Base-by-base conservation (phyloP, 1,140 invertebrate genomes). In the Rhopalosiphum maidis region DNA sequence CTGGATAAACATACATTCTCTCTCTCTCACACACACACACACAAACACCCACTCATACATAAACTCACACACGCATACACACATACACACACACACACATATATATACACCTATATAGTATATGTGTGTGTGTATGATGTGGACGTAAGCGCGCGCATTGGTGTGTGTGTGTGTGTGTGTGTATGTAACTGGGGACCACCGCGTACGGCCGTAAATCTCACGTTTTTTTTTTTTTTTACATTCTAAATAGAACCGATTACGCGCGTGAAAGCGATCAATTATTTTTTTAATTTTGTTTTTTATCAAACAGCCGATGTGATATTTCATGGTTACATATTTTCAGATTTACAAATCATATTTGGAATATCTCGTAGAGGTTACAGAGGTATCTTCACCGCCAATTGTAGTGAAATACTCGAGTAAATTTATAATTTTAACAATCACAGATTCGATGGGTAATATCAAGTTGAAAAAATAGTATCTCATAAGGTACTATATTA, bases 211-310 rank as follows among this genome's bases (percentile, higher is more conserved):
- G 43, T 87, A 87, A 48, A 87, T 87, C 86, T 51, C 86, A 46
- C 46, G 86, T 35, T 48, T 46, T n/a, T 43, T 87, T 87, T 48
- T 46, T 51, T 51, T 7, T 46, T 46, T 18, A 18, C 21, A 51
- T 51, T 87, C 46, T 87, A n/a, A n/a, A 48, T 46, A 46, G 43
- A 7, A 41, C 43, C 30, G 43, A 48, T 87, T n/a, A n/a, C 43
- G 43, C 86, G 35, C 86, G 46, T 87, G 86, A n/a, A 48, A 87
- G 48, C 86, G 43, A 87, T 87, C 46, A n/a, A 68, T 68, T 68
- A 68, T 77, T 77, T n/a, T 77, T 77, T 77, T 18, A 68, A 68
- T n/a, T 68, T 8, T 55, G 54, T 46, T 60, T 60, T 85, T 85
- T 43, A 25, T 25, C 41, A 43, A 30, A 41, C 37, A 9, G 7